Base-by-base conservation (phyloP, 92 coral and sea anemone genomes). In the Heliopora coerulea region DNA sequence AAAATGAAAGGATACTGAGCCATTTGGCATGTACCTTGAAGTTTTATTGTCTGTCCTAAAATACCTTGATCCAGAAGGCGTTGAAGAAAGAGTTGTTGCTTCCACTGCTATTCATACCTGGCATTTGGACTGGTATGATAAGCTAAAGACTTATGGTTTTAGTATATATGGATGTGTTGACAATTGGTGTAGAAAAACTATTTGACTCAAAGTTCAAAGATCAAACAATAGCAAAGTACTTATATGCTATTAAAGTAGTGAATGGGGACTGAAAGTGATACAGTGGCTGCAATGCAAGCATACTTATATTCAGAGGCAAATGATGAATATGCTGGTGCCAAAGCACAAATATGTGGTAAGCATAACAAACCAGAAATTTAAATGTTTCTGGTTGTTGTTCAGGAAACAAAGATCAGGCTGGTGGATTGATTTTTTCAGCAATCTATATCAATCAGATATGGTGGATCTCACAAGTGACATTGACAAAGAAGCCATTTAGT, bases 391-490 rank as follows among this genome's bases (percentile, higher is more conserved):
- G 82, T 78, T 83, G 27, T 68, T 56, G 3, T 82, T 49, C 56
- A 63, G 81, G 23, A 68, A 56, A 59, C 82, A 82, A 31, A 78
- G 84, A 44, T 50, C 74, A 11, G 54, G 87, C 44, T 86, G 87
- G 85, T 83, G 91, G 87, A 86, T 86, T 32, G 83, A 86, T 40
- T 83, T 87, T 54, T 87, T 87, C 48, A 19, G 79, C 3, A 83
- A 83, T 57, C 78, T 87, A 12, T 73, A 83, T 7, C 83, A 83
- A 49, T 87, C 88, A 21, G 88, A 83, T 68, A 67, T 83, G 66
- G 65, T 83, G 21, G n/a, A n/a, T 37, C 81, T 86, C 8, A 35
- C 83, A 14, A 75, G 88, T 46, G 83, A 87, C 32, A 48, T 87
- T 2, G 88, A 87, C 40, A 79, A 7, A 17, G 89, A 85, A 35